A percentile compares a stretch with the other conserved stretches of the same genome.
Conservation (phyloP, 2,797 vertebrate genomes). For the Peromyscus melanophrys region DNA sequence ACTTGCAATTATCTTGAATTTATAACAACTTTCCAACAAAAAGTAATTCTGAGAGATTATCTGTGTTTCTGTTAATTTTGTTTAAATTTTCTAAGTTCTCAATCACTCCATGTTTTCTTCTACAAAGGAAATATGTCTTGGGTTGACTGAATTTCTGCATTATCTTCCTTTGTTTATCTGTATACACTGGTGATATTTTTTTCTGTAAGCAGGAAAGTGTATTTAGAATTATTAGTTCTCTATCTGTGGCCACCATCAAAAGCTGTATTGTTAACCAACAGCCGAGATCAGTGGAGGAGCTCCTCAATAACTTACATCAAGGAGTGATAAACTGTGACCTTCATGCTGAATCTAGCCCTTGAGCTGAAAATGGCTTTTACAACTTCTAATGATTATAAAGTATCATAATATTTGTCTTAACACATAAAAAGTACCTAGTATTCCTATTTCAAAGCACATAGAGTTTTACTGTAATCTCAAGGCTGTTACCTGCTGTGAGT, state of each 20-base stretch:
- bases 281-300: background rate
- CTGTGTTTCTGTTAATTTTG: background rate
- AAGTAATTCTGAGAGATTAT: background rate
- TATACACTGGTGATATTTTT: background rate
- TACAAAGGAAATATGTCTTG: background rate
- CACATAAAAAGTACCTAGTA: background rate
- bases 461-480: background rate
- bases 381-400: background rate
- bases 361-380: background rate
- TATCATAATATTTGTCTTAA: background rate
- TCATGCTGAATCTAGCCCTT: background rate
- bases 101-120: background rate
- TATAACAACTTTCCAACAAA: conserved; percentile 7
- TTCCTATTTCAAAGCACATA: conserved; percentile 2
- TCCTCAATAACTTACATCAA: background rate
- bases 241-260: background rate
- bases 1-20: background rate
- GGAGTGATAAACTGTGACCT: background rate
- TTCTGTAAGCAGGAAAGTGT: background rate
- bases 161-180: background rate
- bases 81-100: background rate
- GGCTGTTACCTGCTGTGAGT: background rate
- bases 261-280: background rate
- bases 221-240: conserved; percentile 31
- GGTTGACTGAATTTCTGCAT: background rate